Evolutionary conservation across 2,113 vertebrate species (phyloP).

Genomic region (Cinclus cinclus): DNA sequence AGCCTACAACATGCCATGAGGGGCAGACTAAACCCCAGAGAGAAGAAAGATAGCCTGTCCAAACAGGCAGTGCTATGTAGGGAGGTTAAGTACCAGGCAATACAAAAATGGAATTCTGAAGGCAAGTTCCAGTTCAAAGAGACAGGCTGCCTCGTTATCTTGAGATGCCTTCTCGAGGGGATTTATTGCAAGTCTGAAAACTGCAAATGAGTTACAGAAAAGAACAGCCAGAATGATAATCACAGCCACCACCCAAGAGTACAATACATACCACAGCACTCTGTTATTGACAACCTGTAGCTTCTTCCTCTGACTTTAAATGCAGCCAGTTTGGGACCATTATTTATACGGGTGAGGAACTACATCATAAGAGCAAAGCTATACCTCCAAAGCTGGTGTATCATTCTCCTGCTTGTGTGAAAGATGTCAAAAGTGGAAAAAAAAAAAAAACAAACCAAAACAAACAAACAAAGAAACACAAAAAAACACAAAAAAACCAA

Average conservation of each 20-base stretch:
- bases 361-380: not conserved
- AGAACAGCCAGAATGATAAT: conserved; percentile 27
- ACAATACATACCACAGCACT: not conserved
- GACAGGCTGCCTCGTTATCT: not conserved
- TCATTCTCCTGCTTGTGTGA: not conserved
- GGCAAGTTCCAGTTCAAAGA: conserved; percentile 30
- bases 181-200: conserved; percentile 32
- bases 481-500: not conserved
- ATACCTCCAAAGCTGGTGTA: not conserved
- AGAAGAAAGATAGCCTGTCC: not conserved
- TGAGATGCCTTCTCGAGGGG: conserved; percentile 30
- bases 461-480: no score
- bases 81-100: not conserved
- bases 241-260: not conserved
- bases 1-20: not conserved
- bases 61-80: not conserved
- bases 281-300: not conserved
- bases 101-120: conserved; percentile 36
- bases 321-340: not conserved
- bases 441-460: not conserved
- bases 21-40: not conserved
- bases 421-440: not conserved
- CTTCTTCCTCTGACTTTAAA: not conserved
- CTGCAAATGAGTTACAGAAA: conserved; percentile 40
- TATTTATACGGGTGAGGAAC: not conserved